A percentile compares a stretch with the other conserved stretches of the same genome.
These are phyloP conservation scores for Metallyticus violacea DNA, from an alignment of 2,888 invertebrate genomes.

Conservation along the genomic window DNA sequence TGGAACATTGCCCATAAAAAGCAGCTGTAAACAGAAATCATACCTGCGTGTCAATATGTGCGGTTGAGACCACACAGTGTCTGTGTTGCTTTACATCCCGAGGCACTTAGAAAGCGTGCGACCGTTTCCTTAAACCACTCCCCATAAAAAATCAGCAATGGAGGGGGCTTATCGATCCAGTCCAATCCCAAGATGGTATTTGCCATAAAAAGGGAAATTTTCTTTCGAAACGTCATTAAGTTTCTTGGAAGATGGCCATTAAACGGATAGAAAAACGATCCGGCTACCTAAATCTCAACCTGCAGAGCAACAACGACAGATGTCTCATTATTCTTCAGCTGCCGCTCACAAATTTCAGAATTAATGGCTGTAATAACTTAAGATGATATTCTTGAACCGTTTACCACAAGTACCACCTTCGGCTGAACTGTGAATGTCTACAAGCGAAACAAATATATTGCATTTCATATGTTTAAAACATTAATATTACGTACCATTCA, in stretches of 20 bases:
- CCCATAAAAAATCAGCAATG: background rate
- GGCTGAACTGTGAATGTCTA: no score
- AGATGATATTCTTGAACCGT: no score
- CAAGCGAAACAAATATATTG: no score
- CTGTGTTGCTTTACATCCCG: background rate
- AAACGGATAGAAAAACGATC: no score
- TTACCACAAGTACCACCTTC: no score
- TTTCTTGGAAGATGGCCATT: background rate
- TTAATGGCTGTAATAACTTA: background rate
- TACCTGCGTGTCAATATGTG: background rate
- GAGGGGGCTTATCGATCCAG: background rate
- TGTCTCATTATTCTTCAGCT: background rate
- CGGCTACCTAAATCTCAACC: background rate
- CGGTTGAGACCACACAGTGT: background rate
- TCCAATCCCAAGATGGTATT: background rate
- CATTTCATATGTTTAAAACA: no score
- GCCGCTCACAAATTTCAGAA: background rate
- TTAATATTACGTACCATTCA: no score
- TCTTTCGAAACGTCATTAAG: background rate
- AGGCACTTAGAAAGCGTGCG: background rate
- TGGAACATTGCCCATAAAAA: background rate
- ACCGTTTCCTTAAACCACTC: background rate
- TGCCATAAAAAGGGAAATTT: background rate
- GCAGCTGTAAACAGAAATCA: background rate
- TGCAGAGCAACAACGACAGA: background rate